Evolutionary conservation across 2,888 invertebrate genomes (phyloP).

Genomic region (Aphidius colemani): DNA sequence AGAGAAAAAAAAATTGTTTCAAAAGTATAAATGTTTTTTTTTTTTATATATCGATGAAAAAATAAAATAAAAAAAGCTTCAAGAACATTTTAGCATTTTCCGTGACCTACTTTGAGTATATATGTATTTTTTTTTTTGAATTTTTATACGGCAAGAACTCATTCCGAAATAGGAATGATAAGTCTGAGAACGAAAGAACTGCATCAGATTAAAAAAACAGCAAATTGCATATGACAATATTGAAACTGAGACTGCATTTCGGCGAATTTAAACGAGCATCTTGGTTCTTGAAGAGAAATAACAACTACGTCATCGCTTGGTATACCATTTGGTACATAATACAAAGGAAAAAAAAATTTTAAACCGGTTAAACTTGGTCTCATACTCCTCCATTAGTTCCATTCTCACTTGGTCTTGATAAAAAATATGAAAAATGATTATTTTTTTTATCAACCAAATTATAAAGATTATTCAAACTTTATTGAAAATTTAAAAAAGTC

Average conservation of each 20-base stretch:
- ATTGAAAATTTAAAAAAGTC: constrained; percentile 1
- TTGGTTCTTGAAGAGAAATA: constrained; percentile 21
- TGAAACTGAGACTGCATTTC: background rate
- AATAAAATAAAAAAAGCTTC: too few relatives aligned
- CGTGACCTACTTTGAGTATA: constrained; percentile 35
- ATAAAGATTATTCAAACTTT: background rate
- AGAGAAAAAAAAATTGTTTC: too few relatives aligned
- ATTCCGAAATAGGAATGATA: constrained; percentile 37
- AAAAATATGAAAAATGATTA: constrained; percentile 14
- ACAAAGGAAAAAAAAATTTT: too few relatives aligned
- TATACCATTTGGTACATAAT: constrained; percentile 36
- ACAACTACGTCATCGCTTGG: constrained; percentile 49
- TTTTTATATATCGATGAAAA: too few relatives aligned
- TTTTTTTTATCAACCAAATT: constrained; percentile 5
- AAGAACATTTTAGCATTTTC: constrained; percentile 22
- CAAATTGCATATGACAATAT: constrained; percentile 4
- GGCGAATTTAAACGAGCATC: constrained; percentile 22
- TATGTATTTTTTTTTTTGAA: constrained; percentile 26
- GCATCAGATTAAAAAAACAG: constrained; percentile 22
- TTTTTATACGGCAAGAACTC: constrained; percentile 18
- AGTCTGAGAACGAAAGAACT: constrained; percentile 26
- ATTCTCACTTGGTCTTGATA: constrained; percentile 15
- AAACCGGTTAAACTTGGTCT: constrained; percentile 29
- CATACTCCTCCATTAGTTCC: constrained; percentile 17
- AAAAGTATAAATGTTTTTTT: too few relatives aligned